Evolutionary conservation across 2,113 vertebrate genomes (phyloP).

Genomic region (Nycticorax nycticorax): DNA sequence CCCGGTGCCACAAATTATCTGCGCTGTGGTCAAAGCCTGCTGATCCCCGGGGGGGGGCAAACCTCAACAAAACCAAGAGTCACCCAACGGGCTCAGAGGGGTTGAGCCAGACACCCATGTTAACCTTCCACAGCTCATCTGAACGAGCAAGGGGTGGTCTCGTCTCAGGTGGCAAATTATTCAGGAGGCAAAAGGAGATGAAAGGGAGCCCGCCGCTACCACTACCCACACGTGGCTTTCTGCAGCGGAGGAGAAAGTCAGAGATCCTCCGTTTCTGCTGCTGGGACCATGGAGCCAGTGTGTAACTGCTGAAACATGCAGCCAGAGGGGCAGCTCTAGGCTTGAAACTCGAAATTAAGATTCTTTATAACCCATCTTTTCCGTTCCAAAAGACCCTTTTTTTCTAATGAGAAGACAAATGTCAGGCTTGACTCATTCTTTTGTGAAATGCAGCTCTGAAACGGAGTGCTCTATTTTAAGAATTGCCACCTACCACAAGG

Average conservation of each 20-base stretch:
- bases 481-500: constrained; percentile 88
- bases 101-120: neutral
- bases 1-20: neutral
- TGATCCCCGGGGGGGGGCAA: rapidly evolving
- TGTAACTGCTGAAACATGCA: neutral
- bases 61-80: neutral
- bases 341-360: neutral
- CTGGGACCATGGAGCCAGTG: neutral
- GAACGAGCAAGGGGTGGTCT: neutral
- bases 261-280: neutral
- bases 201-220: constrained; percentile 28
- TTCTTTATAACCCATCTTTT: constrained; percentile 56
- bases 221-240: constrained; percentile 30
- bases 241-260: constrained; percentile 6
- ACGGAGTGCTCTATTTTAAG: constrained; percentile 54
- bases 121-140: neutral
- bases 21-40: neutral
- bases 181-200: constrained; percentile 14
- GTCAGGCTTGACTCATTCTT: constrained; percentile 53
- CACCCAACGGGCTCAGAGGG: neutral
- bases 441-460: constrained; percentile 40
- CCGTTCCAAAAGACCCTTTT: constrained; percentile 57
- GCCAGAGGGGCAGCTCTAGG: neutral
- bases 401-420: constrained; percentile 47
- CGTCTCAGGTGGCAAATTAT: neutral